phyloP scores from a whole-genome alignment of 1,140 invertebrate species.

The Tetramorium alpestre region DNA sequence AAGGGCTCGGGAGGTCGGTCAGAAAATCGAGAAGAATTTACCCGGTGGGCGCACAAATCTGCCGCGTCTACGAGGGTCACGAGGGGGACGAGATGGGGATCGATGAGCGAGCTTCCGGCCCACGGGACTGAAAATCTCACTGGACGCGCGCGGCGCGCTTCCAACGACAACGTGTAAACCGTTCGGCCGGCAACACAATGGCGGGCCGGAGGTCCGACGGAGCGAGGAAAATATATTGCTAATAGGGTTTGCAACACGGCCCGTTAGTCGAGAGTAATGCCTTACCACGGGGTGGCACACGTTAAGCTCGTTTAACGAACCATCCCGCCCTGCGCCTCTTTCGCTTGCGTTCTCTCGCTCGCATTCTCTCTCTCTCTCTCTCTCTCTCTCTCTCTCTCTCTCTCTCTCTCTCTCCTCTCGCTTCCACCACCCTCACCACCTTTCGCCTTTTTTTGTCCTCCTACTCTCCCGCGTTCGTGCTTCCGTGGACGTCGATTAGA shows the following conservation, averaged over 20 bases:
- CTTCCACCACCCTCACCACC: slow-evolving; percentile 2
- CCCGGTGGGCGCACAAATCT: slow-evolving; percentile 40
- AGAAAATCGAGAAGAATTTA: slow-evolving; percentile 46
- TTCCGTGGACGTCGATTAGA: slow-evolving; percentile 61
- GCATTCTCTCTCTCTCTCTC: background rate
- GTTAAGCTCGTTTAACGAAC: slow-evolving; percentile 79
- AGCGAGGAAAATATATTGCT: slow-evolving; percentile 81
- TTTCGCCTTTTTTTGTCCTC: slow-evolving; percentile 30
- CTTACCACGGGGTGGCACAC: slow-evolving; percentile 75
- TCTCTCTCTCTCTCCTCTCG: slow-evolving; percentile 8
- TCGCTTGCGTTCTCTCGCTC: background rate
- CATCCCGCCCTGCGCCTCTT: slow-evolving; percentile 43
- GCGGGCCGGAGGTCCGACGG: slow-evolving; percentile 69
- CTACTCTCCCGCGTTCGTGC: slow-evolving; percentile 31
- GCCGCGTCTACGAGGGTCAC: slow-evolving; percentile 38
- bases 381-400: background rate
- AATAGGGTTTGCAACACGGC: slow-evolving; percentile 80
- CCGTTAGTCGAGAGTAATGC: slow-evolving; percentile 81
- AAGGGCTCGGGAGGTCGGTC: slow-evolving; percentile 1
- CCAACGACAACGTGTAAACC: slow-evolving; percentile 77
- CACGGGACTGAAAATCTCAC: slow-evolving; percentile 31
- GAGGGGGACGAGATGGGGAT: slow-evolving; percentile 41
- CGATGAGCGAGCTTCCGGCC: slow-evolving; percentile 38
- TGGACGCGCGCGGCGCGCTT: slow-evolving; percentile 40
- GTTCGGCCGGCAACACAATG: slow-evolving; percentile 64